Evolutionary conservation across 2,888 invertebrate genomes (phyloP).

Genomic region (Cordilura impudica): DNA sequence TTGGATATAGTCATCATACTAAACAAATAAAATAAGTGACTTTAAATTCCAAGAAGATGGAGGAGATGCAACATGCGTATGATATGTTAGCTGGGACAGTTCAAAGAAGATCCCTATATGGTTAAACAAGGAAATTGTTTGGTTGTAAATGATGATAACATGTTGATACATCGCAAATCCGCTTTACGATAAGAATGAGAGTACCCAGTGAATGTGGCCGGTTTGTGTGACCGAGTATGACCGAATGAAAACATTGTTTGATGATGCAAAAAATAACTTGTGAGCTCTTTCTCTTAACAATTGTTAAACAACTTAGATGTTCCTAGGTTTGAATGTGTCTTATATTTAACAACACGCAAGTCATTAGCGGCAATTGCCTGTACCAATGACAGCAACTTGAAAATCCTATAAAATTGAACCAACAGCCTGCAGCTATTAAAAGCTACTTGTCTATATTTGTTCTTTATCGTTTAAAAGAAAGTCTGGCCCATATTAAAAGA

Average conservation of each 20-base stretch:
- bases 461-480: neutral
- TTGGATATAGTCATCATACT: slow-evolving; percentile 46
- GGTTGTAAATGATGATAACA: slow-evolving; percentile 54
- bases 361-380: slow-evolving; percentile 34
- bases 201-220: slow-evolving; percentile 55
- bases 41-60: slow-evolving; percentile 22
- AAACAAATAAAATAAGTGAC: slow-evolving; percentile 27
- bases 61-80: slow-evolving; percentile 37
- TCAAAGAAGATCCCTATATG: slow-evolving; percentile 36
- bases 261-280: slow-evolving; percentile 17
- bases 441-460: neutral
- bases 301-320: slow-evolving; percentile 32
- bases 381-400: slow-evolving; percentile 8
- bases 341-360: slow-evolving; percentile 10
- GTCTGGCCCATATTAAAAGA: slow-evolving; percentile 23
- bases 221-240: slow-evolving; percentile 13
- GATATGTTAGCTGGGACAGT: slow-evolving; percentile 55
- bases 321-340: neutral
- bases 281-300: slow-evolving; percentile 14
- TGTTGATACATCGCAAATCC: slow-evolving; percentile 47
- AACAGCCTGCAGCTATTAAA: slow-evolving; percentile 4
- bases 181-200: slow-evolving; percentile 56
- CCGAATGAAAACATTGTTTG: slow-evolving; percentile 23
- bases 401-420: slow-evolving; percentile 17
- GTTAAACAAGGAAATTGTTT: slow-evolving; percentile 25